These are phyloP conservation scores for Colinus virginianus DNA, from an alignment of 2,113 vertebrate species.

Conservation along the genomic window DNA sequence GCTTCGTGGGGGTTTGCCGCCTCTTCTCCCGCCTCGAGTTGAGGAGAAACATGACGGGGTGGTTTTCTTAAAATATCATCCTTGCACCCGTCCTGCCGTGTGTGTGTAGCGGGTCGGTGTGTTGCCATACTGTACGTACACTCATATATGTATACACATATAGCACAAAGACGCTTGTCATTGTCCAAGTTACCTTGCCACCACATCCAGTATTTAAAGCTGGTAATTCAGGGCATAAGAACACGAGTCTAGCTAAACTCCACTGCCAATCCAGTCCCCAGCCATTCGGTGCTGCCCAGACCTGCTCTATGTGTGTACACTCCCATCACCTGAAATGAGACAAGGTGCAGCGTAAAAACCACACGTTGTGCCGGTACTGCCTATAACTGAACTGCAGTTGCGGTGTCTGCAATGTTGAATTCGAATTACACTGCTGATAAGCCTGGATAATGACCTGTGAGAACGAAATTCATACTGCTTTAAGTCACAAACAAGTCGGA, in stretches of 20 bases:
- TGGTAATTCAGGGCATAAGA: accelerated
- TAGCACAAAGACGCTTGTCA: neutral
- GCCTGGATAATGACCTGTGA: neutral
- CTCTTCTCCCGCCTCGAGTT: too few relatives aligned
- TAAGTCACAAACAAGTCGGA: neutral
- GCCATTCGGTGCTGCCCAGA: accelerated
- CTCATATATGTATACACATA: accelerated
- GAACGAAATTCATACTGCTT: neutral
- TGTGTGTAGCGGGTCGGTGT: neutral
- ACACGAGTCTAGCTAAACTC: too few relatives aligned
- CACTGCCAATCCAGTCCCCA: accelerated
- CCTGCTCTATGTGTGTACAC: accelerated
- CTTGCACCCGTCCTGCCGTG: neutral
- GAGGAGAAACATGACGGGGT: neutral
- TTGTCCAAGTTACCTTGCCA: accelerated
- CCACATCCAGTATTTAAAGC: accelerated
- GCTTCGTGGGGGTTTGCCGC: neutral
- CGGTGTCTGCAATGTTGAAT: accelerated
- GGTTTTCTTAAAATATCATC: neutral
- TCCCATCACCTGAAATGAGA: neutral
- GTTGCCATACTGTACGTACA: too few relatives aligned
- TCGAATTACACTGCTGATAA: neutral
- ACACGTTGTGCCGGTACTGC: accelerated
- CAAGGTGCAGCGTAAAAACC: accelerated
- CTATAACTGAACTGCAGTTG: accelerated